These are phyloP conservation scores for Nannospalax galili DNA, from an alignment of 2,113 vertebrate species.

Conservation along the genomic window DNA sequence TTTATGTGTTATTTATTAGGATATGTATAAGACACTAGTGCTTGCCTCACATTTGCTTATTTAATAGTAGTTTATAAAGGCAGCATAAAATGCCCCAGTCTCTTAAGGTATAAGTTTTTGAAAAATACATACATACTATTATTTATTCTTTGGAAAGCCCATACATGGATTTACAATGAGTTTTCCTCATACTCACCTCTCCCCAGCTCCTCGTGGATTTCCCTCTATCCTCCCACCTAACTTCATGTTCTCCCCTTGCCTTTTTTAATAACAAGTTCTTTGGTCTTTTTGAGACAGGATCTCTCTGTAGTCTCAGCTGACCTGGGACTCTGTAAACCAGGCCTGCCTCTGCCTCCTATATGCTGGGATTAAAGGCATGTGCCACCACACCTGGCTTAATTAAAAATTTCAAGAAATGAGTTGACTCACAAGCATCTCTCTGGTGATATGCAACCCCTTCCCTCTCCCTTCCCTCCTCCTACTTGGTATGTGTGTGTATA, in stretches of 20 bases:
- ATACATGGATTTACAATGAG: too few species aligned
- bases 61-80: neutral
- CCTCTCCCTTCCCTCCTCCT: rapidly evolving
- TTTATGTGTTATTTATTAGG: neutral
- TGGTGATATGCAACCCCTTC: neutral
- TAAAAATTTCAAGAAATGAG: neutral
- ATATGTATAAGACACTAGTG: neutral
- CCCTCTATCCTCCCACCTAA: too few species aligned
- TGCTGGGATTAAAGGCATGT: neutral
- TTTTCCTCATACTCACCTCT: too few species aligned
- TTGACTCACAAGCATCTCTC: neutral
- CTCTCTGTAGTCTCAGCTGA: neutral
- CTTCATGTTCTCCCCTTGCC: too few species aligned
- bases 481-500: neutral
- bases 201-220: too few species aligned
- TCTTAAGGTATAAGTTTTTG: too few species aligned
- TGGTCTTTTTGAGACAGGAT: neutral
- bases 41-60: neutral
- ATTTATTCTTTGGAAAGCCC: too few species aligned
- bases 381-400: neutral
- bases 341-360: neutral
- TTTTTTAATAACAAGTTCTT: too few species aligned
- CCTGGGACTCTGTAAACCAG: neutral
- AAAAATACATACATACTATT: too few species aligned
- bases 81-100: neutral